A percentile compares a stretch with the other conserved stretches of the same genome.
Evolutionary conservation across 2,797 vertebrate species (phyloP).

Genomic region (Mastacembelus armatus): DNA sequence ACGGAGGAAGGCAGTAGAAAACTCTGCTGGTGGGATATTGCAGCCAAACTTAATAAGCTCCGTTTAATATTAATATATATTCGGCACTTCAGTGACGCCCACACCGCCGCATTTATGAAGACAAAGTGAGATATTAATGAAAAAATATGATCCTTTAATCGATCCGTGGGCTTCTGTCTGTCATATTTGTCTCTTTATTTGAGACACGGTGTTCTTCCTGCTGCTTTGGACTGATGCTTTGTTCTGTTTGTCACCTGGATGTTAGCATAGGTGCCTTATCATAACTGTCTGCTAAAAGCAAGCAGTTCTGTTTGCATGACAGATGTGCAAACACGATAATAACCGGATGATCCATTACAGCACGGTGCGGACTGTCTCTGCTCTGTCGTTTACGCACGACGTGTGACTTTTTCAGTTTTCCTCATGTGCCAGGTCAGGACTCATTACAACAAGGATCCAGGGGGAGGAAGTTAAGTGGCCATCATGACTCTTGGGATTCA

Average conservation of each 20-base stretch:
- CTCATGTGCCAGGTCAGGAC: background rate
- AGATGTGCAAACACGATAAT: slow-evolving; percentile 16
- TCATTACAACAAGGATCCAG: background rate
- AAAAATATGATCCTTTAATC: background rate
- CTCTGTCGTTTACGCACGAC: background rate
- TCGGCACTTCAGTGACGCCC: slow-evolving; percentile 8
- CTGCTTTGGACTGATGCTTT: background rate
- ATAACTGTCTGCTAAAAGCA: background rate
- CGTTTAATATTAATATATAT: slow-evolving; percentile 35
- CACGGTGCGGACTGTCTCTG: background rate
- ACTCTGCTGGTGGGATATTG: slow-evolving; percentile 5
- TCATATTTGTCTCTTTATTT: background rate
- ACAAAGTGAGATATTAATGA: slow-evolving; percentile 1
- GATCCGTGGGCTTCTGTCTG: background rate
- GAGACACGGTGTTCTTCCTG: background rate
- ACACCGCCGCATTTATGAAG: background rate
- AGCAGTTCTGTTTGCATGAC: slow-evolving; percentile 7
- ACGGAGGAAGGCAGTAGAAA: background rate
- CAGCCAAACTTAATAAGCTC: slow-evolving; percentile 25
- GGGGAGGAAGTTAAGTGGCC: background rate
- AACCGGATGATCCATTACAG: background rate
- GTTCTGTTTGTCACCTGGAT: background rate
- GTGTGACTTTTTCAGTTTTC: background rate
- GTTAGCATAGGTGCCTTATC: background rate
- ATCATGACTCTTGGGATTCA: background rate